Percentiles rank a stretch among this genome's conserved stretches.
phyloP scores from a whole-genome alignment of 2,113 vertebrate genomes.

The Willisornis vidua region DNA sequence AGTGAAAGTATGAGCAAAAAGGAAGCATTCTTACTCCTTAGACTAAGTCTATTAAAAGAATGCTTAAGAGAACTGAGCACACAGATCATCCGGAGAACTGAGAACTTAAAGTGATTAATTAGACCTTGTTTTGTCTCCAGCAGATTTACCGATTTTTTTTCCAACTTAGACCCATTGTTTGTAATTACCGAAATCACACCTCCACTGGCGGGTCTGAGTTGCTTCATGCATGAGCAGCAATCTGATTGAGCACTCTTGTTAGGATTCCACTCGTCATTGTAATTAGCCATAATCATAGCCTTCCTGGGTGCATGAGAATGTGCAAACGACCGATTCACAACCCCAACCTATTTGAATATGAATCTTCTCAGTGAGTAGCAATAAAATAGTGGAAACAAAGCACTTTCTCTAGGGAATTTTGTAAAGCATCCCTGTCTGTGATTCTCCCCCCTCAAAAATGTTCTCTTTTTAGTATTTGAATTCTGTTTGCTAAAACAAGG shows the following conservation, averaged over 20 bases:
- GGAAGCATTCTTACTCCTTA: slow-evolving; percentile 35
- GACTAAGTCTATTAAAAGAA: slow-evolving; percentile 62
- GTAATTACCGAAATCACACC: slow-evolving; percentile 80
- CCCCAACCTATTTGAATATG: slow-evolving; percentile 87
- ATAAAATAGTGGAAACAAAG: slow-evolving; percentile 81
- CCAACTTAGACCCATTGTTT: slow-evolving; percentile 78
- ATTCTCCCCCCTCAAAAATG: slow-evolving; percentile 59
- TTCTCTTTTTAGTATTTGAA: slow-evolving; percentile 72
- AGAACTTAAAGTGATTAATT: slow-evolving; percentile 83
- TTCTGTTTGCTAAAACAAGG: slow-evolving; percentile 87
- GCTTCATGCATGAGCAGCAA: slow-evolving; percentile 84
- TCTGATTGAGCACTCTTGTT: slow-evolving; percentile 86
- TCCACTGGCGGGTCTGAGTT: slow-evolving; percentile 67
- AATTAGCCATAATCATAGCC: slow-evolving; percentile 88
- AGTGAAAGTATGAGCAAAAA: slow-evolving; percentile 8
- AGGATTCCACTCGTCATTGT: slow-evolving; percentile 85
- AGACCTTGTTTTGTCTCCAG: slow-evolving; percentile 77
- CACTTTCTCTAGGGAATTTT: slow-evolving; percentile 84
- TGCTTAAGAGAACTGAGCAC: slow-evolving; percentile 51
- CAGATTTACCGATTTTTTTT: slow-evolving; percentile 78
- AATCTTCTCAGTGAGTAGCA: slow-evolving; percentile 82
- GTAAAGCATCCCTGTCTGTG: slow-evolving; percentile 67
- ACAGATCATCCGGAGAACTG: slow-evolving; percentile 75
- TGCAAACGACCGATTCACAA: slow-evolving; percentile 84
- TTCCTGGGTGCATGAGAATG: slow-evolving; percentile 86